Percentiles rank a stretch among this genome's conserved stretches.
Evolutionary conservation across 2,113 vertebrate species (phyloP).

Genomic region (Psammodynastes pulverulentus): DNA sequence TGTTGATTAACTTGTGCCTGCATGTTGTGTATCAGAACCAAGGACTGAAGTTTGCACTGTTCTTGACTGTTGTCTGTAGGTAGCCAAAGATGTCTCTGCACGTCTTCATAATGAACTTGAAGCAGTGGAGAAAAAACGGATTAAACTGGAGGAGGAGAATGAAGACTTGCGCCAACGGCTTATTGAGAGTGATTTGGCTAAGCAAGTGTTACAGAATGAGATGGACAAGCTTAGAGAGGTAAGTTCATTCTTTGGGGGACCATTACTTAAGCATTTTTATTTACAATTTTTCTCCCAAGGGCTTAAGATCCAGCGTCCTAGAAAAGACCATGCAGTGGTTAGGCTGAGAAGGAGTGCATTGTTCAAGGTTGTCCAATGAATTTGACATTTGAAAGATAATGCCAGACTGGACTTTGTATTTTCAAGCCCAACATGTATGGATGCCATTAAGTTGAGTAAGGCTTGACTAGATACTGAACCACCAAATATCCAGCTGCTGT

Average conservation of each 20-base stretch:
- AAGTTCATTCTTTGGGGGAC: slow-evolving; percentile 20
- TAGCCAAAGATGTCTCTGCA: slow-evolving; percentile 96
- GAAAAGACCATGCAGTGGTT: not conserved
- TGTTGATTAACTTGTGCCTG: not conserved
- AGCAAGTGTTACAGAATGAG: slow-evolving; percentile 94
- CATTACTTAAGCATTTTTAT: not conserved
- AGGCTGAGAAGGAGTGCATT: not conserved
- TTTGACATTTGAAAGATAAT: not conserved
- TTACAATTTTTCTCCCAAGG: not conserved
- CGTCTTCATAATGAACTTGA: slow-evolving; percentile 94
- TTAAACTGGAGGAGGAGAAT: slow-evolving; percentile 88
- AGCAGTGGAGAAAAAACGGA: slow-evolving; percentile 89
- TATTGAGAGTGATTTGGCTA: slow-evolving; percentile 91
- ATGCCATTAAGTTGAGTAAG: not conserved
- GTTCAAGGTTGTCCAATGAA: not conserved
- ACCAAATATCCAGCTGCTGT: not conserved
- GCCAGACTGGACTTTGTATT: not conserved
- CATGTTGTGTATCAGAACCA: not conserved
- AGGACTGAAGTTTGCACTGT: not conserved
- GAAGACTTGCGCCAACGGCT: slow-evolving; percentile 88
- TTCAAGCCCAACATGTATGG: not conserved
- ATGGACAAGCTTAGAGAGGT: slow-evolving; percentile 92
- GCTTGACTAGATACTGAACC: not conserved
- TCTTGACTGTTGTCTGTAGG: slow-evolving; percentile 64
- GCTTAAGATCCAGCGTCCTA: not conserved